Evolutionary conservation across 2,888 invertebrate species (phyloP), one percentile per base, ranked within the genome.

Genomic region (Parascotia fuliginaria): DNA sequence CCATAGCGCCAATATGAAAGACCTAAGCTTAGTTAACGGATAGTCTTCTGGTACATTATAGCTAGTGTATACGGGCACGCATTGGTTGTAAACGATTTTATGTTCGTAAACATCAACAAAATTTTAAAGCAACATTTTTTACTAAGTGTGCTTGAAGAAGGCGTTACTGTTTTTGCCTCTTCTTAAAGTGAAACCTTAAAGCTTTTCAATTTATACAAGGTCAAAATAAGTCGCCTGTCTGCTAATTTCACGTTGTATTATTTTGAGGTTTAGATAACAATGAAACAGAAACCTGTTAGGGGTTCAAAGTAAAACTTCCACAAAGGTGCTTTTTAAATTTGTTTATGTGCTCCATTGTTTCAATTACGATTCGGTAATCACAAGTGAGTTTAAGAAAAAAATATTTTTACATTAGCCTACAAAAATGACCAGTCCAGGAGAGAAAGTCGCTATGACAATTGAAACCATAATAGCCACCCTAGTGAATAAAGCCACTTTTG

Each of bases 211-310:
- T 29, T 3, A 2, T 11, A 11, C 11, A 1, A 29, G n/a, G 11
- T 24, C 24, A 7, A 24, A 9, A 15, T 33, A 15, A 9, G 15
- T 15, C 3, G 15, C 9, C 7, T 15, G 15, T 9, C 15, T 33
- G 19, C 16, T 15, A 19, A 41, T 34, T 52, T 13, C 1, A 36
- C 29, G 12, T 31, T 36, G 4, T 13, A 38, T 42, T n/a, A n/a
- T n/a, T n/a, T 13, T 24, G 9, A 19, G 6, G 11, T 31, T 44
- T 27, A 36, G 7, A 41, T 11, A 31, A 37, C 38, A 45, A 31
- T 28, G 19, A 9, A 24, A 40, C 29, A 2, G 24, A 36, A 33
- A 5, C 11, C 29, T 3, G 5, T 15, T n/a, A 24, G 15, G 16
- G 11, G 31, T 24, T 9, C 7, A 24, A 3, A 24, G 7, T 24